These are phyloP conservation scores for Orgyia antiqua DNA, from an alignment of 2,888 invertebrate genomes.

Conservation along the genomic window DNA sequence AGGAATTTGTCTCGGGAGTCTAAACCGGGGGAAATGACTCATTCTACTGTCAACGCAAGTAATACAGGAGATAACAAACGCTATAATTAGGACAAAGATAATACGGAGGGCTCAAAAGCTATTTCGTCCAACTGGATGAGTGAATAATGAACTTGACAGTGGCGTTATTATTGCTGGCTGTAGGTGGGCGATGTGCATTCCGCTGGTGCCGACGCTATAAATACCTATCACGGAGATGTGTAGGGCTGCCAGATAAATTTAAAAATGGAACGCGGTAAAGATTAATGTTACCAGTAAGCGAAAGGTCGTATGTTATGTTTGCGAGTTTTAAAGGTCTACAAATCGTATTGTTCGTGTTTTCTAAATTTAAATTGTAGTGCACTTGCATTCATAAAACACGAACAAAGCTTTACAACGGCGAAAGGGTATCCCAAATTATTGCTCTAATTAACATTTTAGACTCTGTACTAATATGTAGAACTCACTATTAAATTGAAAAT, in stretches of 20 bases:
- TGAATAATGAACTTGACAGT: constrained; percentile 74
- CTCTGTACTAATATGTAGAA: too few relatives aligned
- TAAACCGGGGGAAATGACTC: constrained; percentile 29
- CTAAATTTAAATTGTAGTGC: too few relatives aligned
- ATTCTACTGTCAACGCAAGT: constrained; percentile 27
- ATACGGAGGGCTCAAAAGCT: constrained; percentile 23
- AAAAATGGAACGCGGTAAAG: constrained; percentile 14
- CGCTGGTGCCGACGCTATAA: constrained; percentile 40
- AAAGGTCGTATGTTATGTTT: too few relatives aligned
- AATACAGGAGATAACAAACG: constrained; percentile 29
- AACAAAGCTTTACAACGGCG: too few relatives aligned
- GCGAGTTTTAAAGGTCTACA: too few relatives aligned
- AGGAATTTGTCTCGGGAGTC: constrained; percentile 24
- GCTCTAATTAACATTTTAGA: too few relatives aligned
- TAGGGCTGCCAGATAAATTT: constrained; percentile 24
- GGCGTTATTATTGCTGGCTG: constrained; percentile 50
- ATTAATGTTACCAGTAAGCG: constrained; percentile 6
- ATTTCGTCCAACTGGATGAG: constrained; percentile 30
- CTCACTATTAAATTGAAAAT: too few relatives aligned
- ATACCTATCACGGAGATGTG: constrained; percentile 32
- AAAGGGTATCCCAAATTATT: too few relatives aligned
- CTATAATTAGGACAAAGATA: constrained; percentile 30
- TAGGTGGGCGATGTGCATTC: constrained; percentile 57
- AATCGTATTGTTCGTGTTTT: too few relatives aligned
- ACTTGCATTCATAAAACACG: too few relatives aligned